phyloP scores from a whole-genome alignment of 2,113 vertebrate species.

The Thunnus maccoyii region DNA sequence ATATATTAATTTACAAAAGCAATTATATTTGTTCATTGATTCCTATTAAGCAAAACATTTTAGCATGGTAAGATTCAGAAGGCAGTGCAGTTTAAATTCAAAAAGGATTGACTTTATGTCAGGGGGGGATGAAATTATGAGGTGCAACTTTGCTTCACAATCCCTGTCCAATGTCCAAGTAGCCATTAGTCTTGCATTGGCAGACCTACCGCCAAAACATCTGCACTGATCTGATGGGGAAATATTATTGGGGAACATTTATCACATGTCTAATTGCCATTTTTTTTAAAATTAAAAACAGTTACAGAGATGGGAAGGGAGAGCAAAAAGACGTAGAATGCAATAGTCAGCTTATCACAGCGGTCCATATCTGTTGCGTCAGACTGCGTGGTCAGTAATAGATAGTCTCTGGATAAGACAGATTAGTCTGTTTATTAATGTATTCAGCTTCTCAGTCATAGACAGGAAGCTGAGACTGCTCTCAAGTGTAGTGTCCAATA shows the following conservation, averaged over 20 bases:
- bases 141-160: too few species aligned
- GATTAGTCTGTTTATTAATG: constrained; percentile 62
- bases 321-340: neutral
- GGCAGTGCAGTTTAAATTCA: neutral
- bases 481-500: constrained; percentile 13
- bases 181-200: too few species aligned
- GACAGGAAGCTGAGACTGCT: constrained; percentile 50
- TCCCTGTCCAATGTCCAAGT: too few species aligned
- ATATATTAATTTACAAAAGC: too few species aligned
- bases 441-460: constrained; percentile 46
- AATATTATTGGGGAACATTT: neutral
- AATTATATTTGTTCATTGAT: constrained; percentile 22
- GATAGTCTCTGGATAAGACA: constrained; percentile 49
- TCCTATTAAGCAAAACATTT: constrained; percentile 22
- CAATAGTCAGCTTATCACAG: constrained; percentile 11
- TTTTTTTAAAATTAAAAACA: neutral
- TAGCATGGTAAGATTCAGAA: neutral
- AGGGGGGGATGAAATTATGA: neutral
- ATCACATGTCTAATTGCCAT: neutral
- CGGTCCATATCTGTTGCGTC: constrained; percentile 36
- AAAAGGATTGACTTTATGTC: neutral
- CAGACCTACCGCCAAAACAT: neutral
- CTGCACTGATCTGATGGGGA: neutral
- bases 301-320: neutral
- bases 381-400: constrained; percentile 46